These are phyloP conservation scores for Drosophila elegans DNA, from an alignment of 1,140 invertebrate species.

Conservation along the genomic window DNA sequence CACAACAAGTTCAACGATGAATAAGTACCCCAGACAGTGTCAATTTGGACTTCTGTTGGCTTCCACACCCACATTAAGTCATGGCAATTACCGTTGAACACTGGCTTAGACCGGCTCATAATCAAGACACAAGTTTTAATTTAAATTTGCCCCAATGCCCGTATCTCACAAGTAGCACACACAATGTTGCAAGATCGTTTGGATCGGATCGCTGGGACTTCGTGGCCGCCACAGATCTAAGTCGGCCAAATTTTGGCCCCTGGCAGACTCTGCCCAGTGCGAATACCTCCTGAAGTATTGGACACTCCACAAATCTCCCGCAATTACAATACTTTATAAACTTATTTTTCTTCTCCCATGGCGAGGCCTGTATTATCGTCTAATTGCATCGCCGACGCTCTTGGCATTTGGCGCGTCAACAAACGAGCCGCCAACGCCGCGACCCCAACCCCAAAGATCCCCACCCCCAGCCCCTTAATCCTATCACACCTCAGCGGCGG, in stretches of 20 bases:
- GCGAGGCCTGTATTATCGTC: conserved; percentile 67
- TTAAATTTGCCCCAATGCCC: conserved; percentile 39
- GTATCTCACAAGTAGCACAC: conserved; percentile 29
- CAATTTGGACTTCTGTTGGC: conserved; percentile 24
- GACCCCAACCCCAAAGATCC: conserved; percentile 23
- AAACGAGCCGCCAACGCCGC: conserved; percentile 76
- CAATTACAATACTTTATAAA: conserved; percentile 53
- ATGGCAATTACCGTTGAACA: conserved; percentile 38
- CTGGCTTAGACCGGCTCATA: conserved; percentile 29
- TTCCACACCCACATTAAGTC: conserved; percentile 42
- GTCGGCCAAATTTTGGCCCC: conserved; percentile 38
- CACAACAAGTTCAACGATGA: conserved; percentile 2
- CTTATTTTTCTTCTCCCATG: conserved; percentile 37
- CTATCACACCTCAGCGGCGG: conserved; percentile 32
- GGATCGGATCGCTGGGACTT: conserved; percentile 36
- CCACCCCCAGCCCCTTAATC: conserved; percentile 24
- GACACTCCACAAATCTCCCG: conserved; percentile 48
- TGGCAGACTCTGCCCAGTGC: conserved; percentile 36
- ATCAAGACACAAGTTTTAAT: conserved; percentile 51
- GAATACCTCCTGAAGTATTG: conserved; percentile 25
- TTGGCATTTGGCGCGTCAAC: conserved; percentile 79
- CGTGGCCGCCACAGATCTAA: conserved; percentile 26
- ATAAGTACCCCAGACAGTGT: conserved; percentile 2
- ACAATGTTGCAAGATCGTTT: conserved; percentile 55
- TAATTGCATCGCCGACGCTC: conserved; percentile 78